Percentiles rank a stretch among this genome's conserved stretches.
Evolutionary conservation across 64 coral and sea anemone genomes (phyloP).

Genomic region (Hydrozoanthus tunicans): DNA sequence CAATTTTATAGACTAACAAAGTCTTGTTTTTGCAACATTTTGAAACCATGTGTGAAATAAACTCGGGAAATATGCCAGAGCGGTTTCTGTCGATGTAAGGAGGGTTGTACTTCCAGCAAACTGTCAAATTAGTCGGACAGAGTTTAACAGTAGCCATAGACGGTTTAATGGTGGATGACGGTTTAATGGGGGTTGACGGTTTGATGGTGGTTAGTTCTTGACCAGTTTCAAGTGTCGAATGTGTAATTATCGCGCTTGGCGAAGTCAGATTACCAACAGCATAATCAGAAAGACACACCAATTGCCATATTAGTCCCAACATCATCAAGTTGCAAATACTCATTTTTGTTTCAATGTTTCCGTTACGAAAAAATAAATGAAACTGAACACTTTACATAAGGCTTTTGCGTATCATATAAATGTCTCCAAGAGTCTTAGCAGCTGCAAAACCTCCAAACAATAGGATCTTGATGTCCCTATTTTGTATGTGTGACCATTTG

Average conservation of each 20-base stretch:
- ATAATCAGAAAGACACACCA: background rate
- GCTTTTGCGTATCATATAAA: too few species aligned
- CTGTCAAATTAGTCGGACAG: slow-evolving; percentile 8
- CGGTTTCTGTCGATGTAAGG: slow-evolving; percentile 30
- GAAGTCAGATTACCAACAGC: background rate
- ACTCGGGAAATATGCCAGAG: slow-evolving; percentile 49
- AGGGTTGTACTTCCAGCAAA: slow-evolving; percentile 42
- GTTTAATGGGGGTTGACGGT: background rate
- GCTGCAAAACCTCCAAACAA: too few species aligned
- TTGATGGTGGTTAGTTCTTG: background rate
- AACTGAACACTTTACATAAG: too few species aligned
- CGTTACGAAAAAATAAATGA: background rate
- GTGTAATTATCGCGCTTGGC: background rate
- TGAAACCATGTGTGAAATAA: slow-evolving; percentile 21
- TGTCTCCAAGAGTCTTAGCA: too few species aligned
- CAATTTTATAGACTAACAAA: slow-evolving; percentile 35
- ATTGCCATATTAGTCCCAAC: background rate
- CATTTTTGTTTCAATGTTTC: background rate
- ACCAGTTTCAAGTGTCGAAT: slow-evolving; percentile 15
- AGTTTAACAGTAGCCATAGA: background rate
- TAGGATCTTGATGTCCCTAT: too few species aligned
- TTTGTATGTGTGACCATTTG: too few species aligned
- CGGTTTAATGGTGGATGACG: background rate
- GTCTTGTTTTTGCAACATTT: slow-evolving; percentile 33
- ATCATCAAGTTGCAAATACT: background rate